Evolutionary conservation across 2,113 vertebrate species (phyloP), one percentile per base, ranked within the genome.

Genomic region (Notothenia rossii): DNA sequence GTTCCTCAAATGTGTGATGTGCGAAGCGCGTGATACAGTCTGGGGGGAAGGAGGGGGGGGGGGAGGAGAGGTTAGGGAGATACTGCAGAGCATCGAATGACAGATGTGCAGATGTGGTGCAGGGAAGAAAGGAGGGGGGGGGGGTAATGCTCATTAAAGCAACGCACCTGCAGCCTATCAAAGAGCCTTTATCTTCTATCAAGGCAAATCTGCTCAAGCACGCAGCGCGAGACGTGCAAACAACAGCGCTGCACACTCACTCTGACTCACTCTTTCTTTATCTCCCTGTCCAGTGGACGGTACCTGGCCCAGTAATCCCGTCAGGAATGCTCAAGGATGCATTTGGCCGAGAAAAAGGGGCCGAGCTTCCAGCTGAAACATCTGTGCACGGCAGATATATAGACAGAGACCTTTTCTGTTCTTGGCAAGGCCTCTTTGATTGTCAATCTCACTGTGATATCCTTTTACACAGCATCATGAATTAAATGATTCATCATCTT

Each of bases 121-220:
- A 43, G 66, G 56, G 54, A 49, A 53, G 55, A 69, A 71, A 50
- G 12, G 9, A 15, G 29, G 54, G 15, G 67, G 55, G 17, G n/a
- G 64, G 46, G 84, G 70, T 77, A 61, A 84, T 55, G 67, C 86
- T 94, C 92, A 94, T 94, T 93, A 95, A 89, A 87, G 88, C 83
- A 72, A 88, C 83, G 86, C 93, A 94, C 93, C 93, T 94, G 93
- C 93, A 93, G 89, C 79, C 86, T 81, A 91, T 94, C 93, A 94
- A 92, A 94, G 91, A 89, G 87, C 88, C 89, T 87, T 94, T 92
- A 94, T 95, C 90, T 93, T 85, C 87, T 93, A 93, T 93, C 92
- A 82, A 67, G 75, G 72, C 81, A 90, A 86, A 92, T 92, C 90
- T 91, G 88, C 89, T 93, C 72, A 91, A 93, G 91, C 91, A 91